Evolutionary conservation across 2,113 vertebrate species (phyloP).

Genomic region (Phoenicopterus ruber): DNA sequence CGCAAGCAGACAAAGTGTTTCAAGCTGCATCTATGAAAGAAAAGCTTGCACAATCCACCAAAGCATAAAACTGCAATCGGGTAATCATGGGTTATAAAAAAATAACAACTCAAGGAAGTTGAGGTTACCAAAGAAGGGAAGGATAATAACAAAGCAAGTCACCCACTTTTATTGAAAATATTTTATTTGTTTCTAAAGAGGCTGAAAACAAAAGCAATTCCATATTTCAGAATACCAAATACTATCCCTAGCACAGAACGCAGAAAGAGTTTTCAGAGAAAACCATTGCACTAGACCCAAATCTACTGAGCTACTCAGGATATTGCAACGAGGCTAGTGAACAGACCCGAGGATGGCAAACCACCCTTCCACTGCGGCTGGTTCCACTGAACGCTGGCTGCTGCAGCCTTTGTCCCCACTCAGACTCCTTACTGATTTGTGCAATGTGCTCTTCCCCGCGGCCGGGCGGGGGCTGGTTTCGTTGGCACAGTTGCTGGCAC

Average conservation of each 20-base stretch:
- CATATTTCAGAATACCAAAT: slow-evolving; percentile 30
- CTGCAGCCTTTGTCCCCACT: neutral
- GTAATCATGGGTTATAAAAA: neutral
- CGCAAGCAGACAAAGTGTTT: neutral
- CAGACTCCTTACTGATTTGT: neutral
- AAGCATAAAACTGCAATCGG: neutral
- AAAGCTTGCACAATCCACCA: neutral
- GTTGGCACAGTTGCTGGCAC: neutral
- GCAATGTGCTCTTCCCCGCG: neutral
- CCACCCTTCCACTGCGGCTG: neutral
- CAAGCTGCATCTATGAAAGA: neutral
- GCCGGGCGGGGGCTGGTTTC: rapidly evolving
- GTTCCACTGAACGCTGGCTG: neutral
- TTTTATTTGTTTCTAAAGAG: slow-evolving; percentile 68
- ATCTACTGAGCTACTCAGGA: neutral
- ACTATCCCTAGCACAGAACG: neutral
- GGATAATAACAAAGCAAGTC: neutral
- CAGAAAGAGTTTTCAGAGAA: slow-evolving; percentile 28
- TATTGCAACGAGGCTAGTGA: neutral
- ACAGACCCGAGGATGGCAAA: neutral
- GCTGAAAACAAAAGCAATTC: slow-evolving; percentile 42
- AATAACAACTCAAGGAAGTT: neutral
- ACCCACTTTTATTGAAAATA: slow-evolving; percentile 27
- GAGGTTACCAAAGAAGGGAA: neutral
- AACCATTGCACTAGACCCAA: slow-evolving; percentile 24